Percentiles rank a stretch among this genome's conserved stretches.
Evolutionary conservation across 2,888 invertebrate genomes (phyloP).

Genomic region (Tethea ocularis): DNA sequence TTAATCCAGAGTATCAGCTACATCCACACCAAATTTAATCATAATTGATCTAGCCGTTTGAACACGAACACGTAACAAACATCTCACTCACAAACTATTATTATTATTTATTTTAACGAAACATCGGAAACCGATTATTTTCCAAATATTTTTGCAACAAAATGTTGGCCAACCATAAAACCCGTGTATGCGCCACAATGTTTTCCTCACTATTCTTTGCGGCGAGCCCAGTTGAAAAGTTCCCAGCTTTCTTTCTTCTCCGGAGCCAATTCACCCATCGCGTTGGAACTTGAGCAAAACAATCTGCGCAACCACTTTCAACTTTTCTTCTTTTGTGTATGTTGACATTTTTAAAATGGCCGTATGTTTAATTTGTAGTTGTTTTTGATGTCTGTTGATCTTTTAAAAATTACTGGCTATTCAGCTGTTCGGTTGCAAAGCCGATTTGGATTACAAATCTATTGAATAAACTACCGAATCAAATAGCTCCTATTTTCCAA

Average conservation of each 20-base stretch:
- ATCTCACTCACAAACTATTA: no score
- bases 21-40: no score
- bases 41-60: no score
- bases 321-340: conserved; percentile 22
- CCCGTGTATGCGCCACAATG: conserved; percentile 19
- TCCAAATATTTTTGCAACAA: no score
- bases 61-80: no score
- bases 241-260: conserved; percentile 22
- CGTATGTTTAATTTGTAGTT: not conserved
- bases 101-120: not conserved
- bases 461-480: no score
- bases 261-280: conserved; percentile 30
- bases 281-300: conserved; percentile 29
- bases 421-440: no score
- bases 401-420: not conserved
- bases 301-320: conserved; percentile 33
- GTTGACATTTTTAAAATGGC: conserved; percentile 9
- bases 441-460: no score
- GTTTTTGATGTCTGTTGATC: not conserved
- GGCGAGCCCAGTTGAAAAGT: conserved; percentile 32
- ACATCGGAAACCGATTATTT: no score
- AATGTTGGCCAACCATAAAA: not conserved
- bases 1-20: no score
- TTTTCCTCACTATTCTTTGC: conserved; percentile 25
- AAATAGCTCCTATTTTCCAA: no score